A percentile compares a stretch with the other conserved stretches of the same genome.
These are phyloP conservation scores for Lepidostoma basale DNA, from an alignment of 1,140 invertebrate genomes.

Conservation along the genomic window DNA sequence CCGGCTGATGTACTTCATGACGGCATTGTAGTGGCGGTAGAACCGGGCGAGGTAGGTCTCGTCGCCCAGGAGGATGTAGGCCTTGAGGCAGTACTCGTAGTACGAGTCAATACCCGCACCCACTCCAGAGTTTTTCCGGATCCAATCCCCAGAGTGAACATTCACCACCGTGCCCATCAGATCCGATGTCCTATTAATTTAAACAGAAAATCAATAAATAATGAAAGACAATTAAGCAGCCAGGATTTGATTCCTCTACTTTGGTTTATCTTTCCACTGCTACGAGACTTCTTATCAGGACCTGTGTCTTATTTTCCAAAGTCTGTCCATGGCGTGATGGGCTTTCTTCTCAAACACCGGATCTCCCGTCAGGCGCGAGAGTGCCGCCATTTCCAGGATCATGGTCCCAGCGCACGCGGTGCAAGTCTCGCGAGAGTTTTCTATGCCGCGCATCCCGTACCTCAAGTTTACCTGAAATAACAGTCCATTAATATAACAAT, in stretches of 20 bases:
- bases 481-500: too few species aligned
- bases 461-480: slow-evolving; percentile 82
- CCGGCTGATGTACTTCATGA: slow-evolving; percentile 97
- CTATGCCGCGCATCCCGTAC: slow-evolving; percentile 81
- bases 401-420: slow-evolving; percentile 99
- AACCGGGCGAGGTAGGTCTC: slow-evolving; percentile 91
- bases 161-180: slow-evolving; percentile 94
- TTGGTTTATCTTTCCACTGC: too few species aligned
- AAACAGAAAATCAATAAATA: too few species aligned
- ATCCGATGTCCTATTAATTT: slow-evolving; percentile 71
- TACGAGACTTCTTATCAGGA: slow-evolving; percentile 35
- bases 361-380: slow-evolving; percentile 91
- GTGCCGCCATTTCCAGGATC: slow-evolving; percentile 95
- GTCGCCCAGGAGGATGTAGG: slow-evolving; percentile 83
- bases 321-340: slow-evolving; percentile 93
- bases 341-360: slow-evolving; percentile 94
- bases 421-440: slow-evolving; percentile 87
- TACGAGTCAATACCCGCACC: slow-evolving; percentile 99
- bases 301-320: slow-evolving; percentile 94
- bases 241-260: too few species aligned
- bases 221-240: too few species aligned
- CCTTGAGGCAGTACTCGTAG: slow-evolving; percentile 97
- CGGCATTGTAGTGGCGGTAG: slow-evolving; percentile 95
- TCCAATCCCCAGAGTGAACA: slow-evolving; percentile 98
- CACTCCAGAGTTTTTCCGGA: slow-evolving; percentile 92